phyloP scores from a whole-genome alignment of 2,888 invertebrate genomes.

The Pilophorus perplexus region DNA sequence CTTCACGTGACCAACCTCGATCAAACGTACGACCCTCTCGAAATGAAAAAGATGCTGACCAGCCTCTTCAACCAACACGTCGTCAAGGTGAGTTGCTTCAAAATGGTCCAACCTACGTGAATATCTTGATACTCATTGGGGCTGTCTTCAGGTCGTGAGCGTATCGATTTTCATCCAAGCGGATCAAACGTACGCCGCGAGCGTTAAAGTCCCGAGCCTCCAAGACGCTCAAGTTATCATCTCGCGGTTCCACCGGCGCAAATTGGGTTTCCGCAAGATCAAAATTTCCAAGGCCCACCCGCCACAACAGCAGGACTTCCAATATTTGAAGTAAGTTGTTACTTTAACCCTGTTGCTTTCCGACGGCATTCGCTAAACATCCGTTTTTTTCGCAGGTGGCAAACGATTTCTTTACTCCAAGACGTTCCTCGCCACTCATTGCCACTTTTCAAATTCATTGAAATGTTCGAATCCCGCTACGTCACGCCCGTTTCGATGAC shows the following conservation, averaged over 20 bases:
- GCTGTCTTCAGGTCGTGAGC: constrained; percentile 57
- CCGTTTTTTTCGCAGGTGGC: constrained; percentile 52
- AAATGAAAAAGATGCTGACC: constrained; percentile 63
- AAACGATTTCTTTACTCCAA: constrained; percentile 55
- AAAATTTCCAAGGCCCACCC: constrained; percentile 70
- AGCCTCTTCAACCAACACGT: constrained; percentile 62
- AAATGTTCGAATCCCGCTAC: constrained; percentile 77
- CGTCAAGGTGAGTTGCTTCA: constrained; percentile 55
- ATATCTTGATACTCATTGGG: too few species aligned
- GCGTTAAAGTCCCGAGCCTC: constrained; percentile 66
- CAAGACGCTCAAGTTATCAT: constrained; percentile 68
- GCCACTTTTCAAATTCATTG: constrained; percentile 77
- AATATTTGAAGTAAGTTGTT: constrained; percentile 16
- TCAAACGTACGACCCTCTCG: constrained; percentile 64
- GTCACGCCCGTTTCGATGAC: constrained; percentile 71
- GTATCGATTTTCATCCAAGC: constrained; percentile 63
- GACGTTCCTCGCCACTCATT: constrained; percentile 73
- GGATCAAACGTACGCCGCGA: constrained; percentile 68
- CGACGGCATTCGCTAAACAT: neutral
- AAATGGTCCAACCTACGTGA: too few species aligned
- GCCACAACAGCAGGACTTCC: constrained; percentile 46
- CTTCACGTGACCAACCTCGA: constrained; percentile 59
- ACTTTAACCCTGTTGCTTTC: too few species aligned
- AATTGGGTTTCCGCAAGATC: constrained; percentile 76
- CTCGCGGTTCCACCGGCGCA: constrained; percentile 77